These are phyloP conservation scores for Lates japonicus DNA, from an alignment of 2,797 vertebrate genomes.

Conservation along the genomic window DNA sequence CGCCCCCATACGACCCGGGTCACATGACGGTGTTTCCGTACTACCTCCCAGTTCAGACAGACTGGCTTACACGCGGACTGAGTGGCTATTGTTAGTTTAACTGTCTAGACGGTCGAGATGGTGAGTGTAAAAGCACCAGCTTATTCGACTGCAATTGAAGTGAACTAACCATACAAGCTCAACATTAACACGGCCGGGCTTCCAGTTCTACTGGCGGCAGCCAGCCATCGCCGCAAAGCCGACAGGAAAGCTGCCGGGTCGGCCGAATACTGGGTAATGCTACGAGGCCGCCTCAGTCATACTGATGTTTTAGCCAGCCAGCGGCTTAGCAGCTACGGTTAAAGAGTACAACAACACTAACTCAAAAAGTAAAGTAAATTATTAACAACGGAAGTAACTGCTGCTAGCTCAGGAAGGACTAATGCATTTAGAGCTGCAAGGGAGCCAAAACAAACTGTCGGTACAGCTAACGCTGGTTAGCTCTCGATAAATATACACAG, in stretches of 20 bases:
- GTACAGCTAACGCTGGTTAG: conserved; percentile 19
- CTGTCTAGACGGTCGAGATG: conserved; percentile 82
- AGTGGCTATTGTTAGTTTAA: conserved; percentile 82
- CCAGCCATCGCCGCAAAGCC: no score
- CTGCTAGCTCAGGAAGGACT: no score
- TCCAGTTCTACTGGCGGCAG: neutral
- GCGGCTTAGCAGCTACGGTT: neutral
- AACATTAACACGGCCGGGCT: rapidly evolving
- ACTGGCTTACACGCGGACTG: conserved; percentile 65
- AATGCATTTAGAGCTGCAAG: neutral
- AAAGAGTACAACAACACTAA: no score
- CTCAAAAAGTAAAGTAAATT: no score
- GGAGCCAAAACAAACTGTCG: neutral
- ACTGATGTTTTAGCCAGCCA: neutral
- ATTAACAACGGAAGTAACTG: neutral
- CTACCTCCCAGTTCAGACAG: conserved; percentile 64
- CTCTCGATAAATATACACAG: no score
- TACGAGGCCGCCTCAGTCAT: conserved; percentile 60
- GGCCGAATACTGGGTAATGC: conserved; percentile 44
- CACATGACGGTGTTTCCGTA: conserved; percentile 70
- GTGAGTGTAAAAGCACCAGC: conserved; percentile 70
- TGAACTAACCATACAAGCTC: rapidly evolving
- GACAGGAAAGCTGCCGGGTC: conserved; percentile 56
- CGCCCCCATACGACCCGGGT: conserved; percentile 65
- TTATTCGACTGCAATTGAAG: neutral